These are phyloP conservation scores for Magallana ariakensis DNA, from an alignment of 1,140 invertebrate species.

Conservation along the genomic window DNA sequence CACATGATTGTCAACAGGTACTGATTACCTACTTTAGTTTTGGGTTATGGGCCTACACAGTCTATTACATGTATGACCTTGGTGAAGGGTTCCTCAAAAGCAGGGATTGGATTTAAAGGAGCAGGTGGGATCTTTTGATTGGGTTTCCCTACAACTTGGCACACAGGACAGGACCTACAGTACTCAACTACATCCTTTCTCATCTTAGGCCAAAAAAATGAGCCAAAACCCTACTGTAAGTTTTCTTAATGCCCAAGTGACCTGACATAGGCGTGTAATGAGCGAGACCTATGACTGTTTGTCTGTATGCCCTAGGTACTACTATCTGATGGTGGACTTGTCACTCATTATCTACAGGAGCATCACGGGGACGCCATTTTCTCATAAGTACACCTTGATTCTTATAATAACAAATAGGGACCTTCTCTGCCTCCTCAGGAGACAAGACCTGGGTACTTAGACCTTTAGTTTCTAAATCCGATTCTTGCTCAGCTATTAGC, in stretches of 20 bases:
- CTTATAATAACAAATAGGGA: slow-evolving; percentile 47
- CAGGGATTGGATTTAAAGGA: too few species aligned
- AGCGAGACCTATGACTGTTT: slow-evolving; percentile 46
- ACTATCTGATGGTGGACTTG: slow-evolving; percentile 49
- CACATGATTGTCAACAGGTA: slow-evolving; percentile 63
- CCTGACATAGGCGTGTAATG: slow-evolving; percentile 51
- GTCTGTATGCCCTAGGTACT: slow-evolving; percentile 39
- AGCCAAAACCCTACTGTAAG: slow-evolving; percentile 4
- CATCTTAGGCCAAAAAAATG: slow-evolving; percentile 49
- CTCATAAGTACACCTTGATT: slow-evolving; percentile 53
- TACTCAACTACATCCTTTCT: slow-evolving; percentile 45
- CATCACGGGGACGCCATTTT: slow-evolving; percentile 53
- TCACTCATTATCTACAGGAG: slow-evolving; percentile 48
- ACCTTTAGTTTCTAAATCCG: slow-evolving; percentile 43
- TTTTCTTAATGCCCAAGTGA: slow-evolving; percentile 58
- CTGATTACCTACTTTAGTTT: slow-evolving; percentile 54
- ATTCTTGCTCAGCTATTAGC: slow-evolving; percentile 48
- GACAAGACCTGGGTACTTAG: slow-evolving; percentile 32
- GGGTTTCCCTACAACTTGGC: slow-evolving; percentile 62
- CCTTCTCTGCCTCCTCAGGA: slow-evolving; percentile 27
- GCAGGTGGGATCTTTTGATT: slow-evolving; percentile 52
- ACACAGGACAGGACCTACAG: slow-evolving; percentile 58
- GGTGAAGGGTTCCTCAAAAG: slow-evolving; percentile 46
- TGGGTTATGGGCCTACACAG: slow-evolving; percentile 56
- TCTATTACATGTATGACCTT: slow-evolving; percentile 56